Base-by-base conservation (phyloP, 1,140 invertebrate genomes). In the Argopecten irradians region DNA sequence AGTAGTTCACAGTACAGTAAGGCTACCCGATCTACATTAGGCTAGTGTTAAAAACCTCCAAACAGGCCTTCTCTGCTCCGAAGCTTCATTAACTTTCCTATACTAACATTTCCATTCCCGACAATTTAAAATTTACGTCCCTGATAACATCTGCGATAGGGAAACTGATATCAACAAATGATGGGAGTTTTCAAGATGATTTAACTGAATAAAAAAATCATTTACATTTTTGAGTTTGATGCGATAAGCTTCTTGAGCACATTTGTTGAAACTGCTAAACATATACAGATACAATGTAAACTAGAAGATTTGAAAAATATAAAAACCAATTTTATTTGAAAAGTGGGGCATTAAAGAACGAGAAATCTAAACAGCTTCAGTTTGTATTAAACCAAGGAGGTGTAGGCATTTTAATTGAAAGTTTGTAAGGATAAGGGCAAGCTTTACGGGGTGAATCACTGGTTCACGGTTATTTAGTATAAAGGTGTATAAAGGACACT, bases 391-490 rank as follows among this genome's bases (percentile, higher is more conserved):
- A 28, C 55, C 22, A n/a, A 11, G 55, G 55, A 71, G 55, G 55
- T 71, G 22, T 71, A 71, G n/a, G 55, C 28, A n/a, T n/a, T 71
- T 71, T 71, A 71, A 28, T 71, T 28, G n/a, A 71, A 71, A 28
- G n/a, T 71, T 71, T 16, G 22, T 71, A 28, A 28, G 22, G n/a
- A 71, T 71, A 16, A n/a, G 28, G 55, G 55, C 16, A n/a, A 71
- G 22, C 5, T 71, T 71, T 71, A 28, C n/a, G 28, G 55, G 55
- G 55, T 71, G 55, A 71, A 71, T 71, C 55, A 71, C 55, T n/a
- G n/a, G n/a, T 22, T 71, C 55, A 71, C 5, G n/a, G 55, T 71
- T 71, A 71, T 71, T 71, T 71, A 71, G 55, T 71, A 71, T 71
- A 22, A n/a, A 71, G 55, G 55, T 71, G 55, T 71, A 71, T 71